A percentile compares a stretch with the other conserved stretches of the same genome.
Evolutionary conservation across 1,140 invertebrate genomes (phyloP).

Genomic region (Oreohelix idahoensis): DNA sequence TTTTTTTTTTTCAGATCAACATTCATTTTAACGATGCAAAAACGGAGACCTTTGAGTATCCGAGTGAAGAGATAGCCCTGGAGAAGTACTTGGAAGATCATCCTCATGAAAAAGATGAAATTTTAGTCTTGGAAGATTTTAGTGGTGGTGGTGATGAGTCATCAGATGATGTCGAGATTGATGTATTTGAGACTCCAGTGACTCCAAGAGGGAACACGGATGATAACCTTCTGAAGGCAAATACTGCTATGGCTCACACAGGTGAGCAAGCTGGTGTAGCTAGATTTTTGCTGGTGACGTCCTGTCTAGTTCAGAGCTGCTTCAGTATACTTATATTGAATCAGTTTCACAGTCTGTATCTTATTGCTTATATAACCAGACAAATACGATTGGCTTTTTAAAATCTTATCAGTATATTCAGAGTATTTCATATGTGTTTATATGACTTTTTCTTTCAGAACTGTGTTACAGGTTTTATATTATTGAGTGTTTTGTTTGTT

Average conservation of each 20-base stretch:
- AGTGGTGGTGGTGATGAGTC: conserved; percentile 38
- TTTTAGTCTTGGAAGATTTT: conserved; percentile 43
- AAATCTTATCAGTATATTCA: too few species aligned
- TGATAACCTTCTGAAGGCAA: conserved; percentile 48
- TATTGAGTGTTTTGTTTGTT: too few species aligned
- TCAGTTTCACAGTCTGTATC: too few species aligned
- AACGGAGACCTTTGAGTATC: conserved; percentile 54
- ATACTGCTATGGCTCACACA: conserved; percentile 45
- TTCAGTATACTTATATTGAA: too few species aligned
- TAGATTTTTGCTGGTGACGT: neutral
- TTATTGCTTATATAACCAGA: too few species aligned
- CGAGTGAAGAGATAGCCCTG: conserved; percentile 50
- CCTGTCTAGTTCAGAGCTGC: too few species aligned
- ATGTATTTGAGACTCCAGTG: conserved; percentile 11
- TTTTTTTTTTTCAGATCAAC: conserved; percentile 49
- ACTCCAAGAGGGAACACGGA: conserved; percentile 21
- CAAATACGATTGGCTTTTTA: too few species aligned
- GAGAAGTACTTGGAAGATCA: conserved; percentile 52
- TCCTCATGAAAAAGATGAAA: conserved; percentile 51
- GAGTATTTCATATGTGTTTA: too few species aligned
- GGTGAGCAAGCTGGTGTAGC: conserved; percentile 35
- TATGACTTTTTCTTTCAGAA: too few species aligned
- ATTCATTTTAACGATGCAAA: conserved; percentile 52
- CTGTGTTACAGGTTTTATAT: too few species aligned
- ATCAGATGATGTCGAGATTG: conserved; percentile 37